A percentile compares a stretch with the other conserved stretches of the same genome.
Evolutionary conservation across 2,113 vertebrate species (phyloP).

Genomic region (Salvator merianae): DNA sequence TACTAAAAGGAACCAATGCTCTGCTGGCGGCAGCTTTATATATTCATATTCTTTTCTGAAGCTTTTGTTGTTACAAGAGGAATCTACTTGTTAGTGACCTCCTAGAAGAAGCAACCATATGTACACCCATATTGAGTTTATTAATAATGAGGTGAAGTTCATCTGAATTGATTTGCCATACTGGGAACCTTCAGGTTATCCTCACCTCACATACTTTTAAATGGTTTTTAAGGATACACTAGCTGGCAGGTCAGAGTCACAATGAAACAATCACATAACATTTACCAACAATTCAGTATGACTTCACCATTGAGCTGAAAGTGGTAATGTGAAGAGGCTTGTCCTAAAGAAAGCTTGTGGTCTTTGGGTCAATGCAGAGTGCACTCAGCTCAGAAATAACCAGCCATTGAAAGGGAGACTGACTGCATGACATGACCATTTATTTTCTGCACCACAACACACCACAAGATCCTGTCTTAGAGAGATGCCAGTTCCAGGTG

Average conservation of each 20-base stretch:
- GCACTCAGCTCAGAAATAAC: background rate
- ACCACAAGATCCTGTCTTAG: slow-evolving; percentile 18
- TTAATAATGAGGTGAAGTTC: slow-evolving; percentile 2
- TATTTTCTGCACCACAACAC: slow-evolving; percentile 4
- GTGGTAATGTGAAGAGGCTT: background rate
- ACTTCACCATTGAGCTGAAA: background rate
- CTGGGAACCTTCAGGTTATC: background rate
- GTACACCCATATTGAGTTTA: slow-evolving; percentile 2
- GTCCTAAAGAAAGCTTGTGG: slow-evolving; percentile 18
- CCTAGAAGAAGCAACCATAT: background rate
- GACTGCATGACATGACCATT: slow-evolving; percentile 10
- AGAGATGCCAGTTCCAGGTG: slow-evolving; percentile 13
- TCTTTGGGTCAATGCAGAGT: background rate
- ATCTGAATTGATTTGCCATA: slow-evolving; percentile 7
- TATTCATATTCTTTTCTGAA: slow-evolving; percentile 1
- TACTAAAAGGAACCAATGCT: background rate
- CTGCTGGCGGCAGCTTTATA: slow-evolving; percentile 5
- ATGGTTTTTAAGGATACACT: slow-evolving; percentile 7
- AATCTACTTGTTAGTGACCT: background rate
- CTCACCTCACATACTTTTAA: slow-evolving; percentile 10
- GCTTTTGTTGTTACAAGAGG: background rate
- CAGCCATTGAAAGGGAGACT: background rate
- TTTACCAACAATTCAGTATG: slow-evolving; percentile 16
- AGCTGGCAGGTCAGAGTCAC: slow-evolving; percentile 1
- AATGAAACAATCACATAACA: slow-evolving; percentile 15